Base-by-base conservation (phyloP, 2,888 invertebrate genomes). In the Galerucella nymphaeae region DNA sequence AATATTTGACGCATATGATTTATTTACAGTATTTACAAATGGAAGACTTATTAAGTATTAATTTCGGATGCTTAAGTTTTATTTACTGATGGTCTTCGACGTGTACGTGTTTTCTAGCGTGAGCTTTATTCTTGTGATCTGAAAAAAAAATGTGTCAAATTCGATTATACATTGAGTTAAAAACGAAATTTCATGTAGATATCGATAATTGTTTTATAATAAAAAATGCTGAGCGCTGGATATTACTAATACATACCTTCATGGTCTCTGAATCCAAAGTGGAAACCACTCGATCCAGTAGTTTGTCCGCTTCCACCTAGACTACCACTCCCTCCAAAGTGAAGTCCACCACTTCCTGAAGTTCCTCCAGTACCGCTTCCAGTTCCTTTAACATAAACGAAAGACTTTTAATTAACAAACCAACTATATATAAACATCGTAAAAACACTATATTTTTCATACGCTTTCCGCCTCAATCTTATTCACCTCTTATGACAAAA, bases 11-110 rank as follows among this genome's bases (percentile, higher is more conserved):
- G 65, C 69, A 61, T 69, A 66, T 23, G 45, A 65, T 72, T 72
- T 72, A 72, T 64, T 72, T 61, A 59, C 72, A 70, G 18, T 68
- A 64, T 68, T 18, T 72, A 72, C 65, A 72, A 69, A 65, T 64
- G 62, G 65, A 68, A 68, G 68, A 68, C 68, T 58, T 55, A 11
- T 2, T 65, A 58, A 18, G 4, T 50, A 64, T 20, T 16, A 45
- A 45, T 48, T 53, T 20, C 30, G 23, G 30, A 30, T 30, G 30
- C 30, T 30, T 30, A 30, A 8, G 30, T 6, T 16, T 53, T 16
- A n/a, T 45, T 61, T 67, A 53, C 20, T 72, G 42, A 18, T 38
- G 42, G 18, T 38, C 11, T 14, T 38, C 38, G 48, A 16, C 57
- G 13, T 63, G 14, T 48, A 18, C 41, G 50, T 13, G 59, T 6